Evolutionary conservation across 2,888 invertebrate genomes (phyloP).

Genomic region (Taenaris catops): DNA sequence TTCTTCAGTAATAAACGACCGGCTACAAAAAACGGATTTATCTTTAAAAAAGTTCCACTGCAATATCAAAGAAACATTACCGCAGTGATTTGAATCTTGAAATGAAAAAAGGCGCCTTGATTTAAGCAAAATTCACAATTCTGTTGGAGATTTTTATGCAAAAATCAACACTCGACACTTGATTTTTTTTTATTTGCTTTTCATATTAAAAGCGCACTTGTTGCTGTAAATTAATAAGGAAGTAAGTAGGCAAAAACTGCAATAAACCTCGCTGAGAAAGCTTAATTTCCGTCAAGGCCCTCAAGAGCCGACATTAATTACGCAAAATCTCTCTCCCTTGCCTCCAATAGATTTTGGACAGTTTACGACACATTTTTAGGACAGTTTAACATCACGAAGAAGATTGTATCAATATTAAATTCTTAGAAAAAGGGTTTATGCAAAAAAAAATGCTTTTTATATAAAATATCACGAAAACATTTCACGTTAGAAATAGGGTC

Average conservation of each 20-base stretch:
- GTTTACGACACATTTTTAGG: no score
- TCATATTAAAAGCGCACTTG: conserved; percentile 42
- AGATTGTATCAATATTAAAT: no score
- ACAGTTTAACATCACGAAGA: no score
- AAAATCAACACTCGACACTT: conserved; percentile 18
- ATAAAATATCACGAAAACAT: no score
- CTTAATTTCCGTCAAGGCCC: conserved; percentile 58
- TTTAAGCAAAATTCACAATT: conserved; percentile 18
- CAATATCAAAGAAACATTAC: conserved; percentile 31
- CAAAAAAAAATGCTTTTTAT: no score
- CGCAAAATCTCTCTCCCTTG: conserved; percentile 47
- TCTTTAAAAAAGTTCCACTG: conserved; percentile 29
- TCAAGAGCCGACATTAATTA: conserved; percentile 61
- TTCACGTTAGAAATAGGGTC: no score
- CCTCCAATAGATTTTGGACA: conserved; percentile 40
- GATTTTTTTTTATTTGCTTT: conserved; percentile 16
- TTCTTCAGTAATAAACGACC: conserved; percentile 27
- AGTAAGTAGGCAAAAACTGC: conserved; percentile 66
- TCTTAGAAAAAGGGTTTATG: no score
- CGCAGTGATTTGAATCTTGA: conserved; percentile 25
- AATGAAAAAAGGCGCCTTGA: conserved; percentile 20
- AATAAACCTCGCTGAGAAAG: conserved; percentile 65
- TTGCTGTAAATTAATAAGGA: conserved; percentile 67
- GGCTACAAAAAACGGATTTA: conserved; percentile 30
- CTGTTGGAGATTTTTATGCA: conserved; percentile 18